phyloP scores from a whole-genome alignment of 2,888 invertebrate genomes.

The Carabus problematicus region DNA sequence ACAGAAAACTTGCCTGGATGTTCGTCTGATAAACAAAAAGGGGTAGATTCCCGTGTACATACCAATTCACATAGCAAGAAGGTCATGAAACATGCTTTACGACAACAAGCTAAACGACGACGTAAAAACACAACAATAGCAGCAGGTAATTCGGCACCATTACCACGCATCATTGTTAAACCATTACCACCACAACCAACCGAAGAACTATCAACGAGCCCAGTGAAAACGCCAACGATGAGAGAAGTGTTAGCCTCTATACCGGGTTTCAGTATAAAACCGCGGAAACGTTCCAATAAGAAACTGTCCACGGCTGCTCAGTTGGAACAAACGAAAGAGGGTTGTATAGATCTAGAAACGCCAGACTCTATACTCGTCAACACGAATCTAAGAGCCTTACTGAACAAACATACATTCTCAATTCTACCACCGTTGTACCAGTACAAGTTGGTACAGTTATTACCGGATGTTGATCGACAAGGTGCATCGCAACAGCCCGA shows the following conservation, averaged over 20 bases:
- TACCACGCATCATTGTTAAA: conserved; percentile 79
- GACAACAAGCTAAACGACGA: conserved; percentile 77
- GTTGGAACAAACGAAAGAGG: conserved; percentile 90
- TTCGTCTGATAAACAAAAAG: conserved; percentile 47
- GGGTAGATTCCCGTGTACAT: conserved; percentile 45
- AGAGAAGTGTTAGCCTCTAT: conserved; percentile 87
- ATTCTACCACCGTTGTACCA: conserved; percentile 88
- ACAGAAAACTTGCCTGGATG: conserved; percentile 45
- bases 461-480: conserved; percentile 89
- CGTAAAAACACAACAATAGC: conserved; percentile 80
- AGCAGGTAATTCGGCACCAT: conserved; percentile 67
- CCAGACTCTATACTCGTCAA: conserved; percentile 94
- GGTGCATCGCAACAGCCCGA: conserved; percentile 54
- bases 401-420: conserved; percentile 93
- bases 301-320: conserved; percentile 91
- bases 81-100: conserved; percentile 78
- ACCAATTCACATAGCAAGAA: conserved; percentile 65
- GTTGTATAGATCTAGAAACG: conserved; percentile 93
- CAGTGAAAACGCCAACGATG: conserved; percentile 77
- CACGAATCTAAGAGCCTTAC: conserved; percentile 85
- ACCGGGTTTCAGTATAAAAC: conserved; percentile 86
- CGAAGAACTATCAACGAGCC: conserved; percentile 56
- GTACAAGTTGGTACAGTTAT: conserved; percentile 87
- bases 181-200: conserved; percentile 72
- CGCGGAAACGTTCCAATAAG: conserved; percentile 79